Base-by-base conservation (phyloP, 1,140 invertebrate genomes). In the Drosophila cardini region DNA sequence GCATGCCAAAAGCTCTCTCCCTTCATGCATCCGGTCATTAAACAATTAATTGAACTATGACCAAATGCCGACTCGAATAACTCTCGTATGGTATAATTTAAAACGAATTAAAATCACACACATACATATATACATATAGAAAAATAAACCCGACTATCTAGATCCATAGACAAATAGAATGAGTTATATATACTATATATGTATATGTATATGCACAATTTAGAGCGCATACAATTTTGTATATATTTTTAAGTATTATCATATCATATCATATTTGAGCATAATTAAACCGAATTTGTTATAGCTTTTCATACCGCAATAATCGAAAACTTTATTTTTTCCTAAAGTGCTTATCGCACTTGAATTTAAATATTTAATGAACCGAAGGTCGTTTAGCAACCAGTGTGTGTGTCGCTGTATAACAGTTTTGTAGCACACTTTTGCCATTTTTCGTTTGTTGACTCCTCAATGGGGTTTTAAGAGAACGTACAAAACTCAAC, bases 31-130 rank as follows among this genome's bases (percentile, higher is more conserved):
- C 84, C 84, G 84, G 85, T 70, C 67, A 84, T 89, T 89, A 90
- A 43, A 57, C 50, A 78, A 72, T 72, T 89, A 89, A 89, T 89
- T 90, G 84, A 89, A 84, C 80, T 80, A 80, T 82, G 74, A 84
- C 80, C 84, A 87, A 81, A 73, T 55, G 57, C 9, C 62, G 60
- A 30, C 60, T 55, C 62, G 42, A 42, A 61, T 57, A 73, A 83
- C 72, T 72, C 74, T 55, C 52, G 70, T 78, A 80, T 67, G 70
- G 46, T 90, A 90, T 90, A 90, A 89, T 89, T 90, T 85, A 80
- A 89, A 89, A 68, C 67, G 62, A 80, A 89, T 89, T 89, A 87
- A 89, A 87, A 80, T 65, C 76, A 71, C 50, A 70, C 53, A 64
- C 65, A 74, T 34, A 55, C 18, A 46, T 34, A 55, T 15, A 46